Conservation (phyloP, 2,797 vertebrate species). For the Phylloscopus collybita region DNA sequence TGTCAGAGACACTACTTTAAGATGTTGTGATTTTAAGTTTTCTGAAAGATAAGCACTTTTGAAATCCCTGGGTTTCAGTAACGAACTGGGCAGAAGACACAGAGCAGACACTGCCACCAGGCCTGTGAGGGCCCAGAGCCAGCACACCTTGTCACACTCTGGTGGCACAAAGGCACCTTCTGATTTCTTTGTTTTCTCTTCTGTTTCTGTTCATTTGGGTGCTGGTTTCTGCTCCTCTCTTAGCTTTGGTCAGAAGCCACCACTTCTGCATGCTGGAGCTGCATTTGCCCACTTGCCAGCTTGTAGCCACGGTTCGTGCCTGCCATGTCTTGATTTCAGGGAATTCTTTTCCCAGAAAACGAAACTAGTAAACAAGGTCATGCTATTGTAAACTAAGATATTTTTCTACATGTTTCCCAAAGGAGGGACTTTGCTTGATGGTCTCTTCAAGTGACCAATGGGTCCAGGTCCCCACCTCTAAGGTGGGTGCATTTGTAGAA, state of each 20-base stretch:
- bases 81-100: background rate
- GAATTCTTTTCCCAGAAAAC: no score
- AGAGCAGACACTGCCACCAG: background rate
- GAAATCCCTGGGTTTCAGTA: background rate
- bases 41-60: background rate
- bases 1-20: background rate
- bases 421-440: no score
- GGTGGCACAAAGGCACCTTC: background rate
- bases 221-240: background rate
- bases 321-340: no score
- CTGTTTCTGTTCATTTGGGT: background rate
- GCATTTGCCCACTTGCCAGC: background rate
- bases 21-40: background rate
- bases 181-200: background rate
- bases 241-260: background rate
- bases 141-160: background rate
- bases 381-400: no score
- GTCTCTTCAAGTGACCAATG: no score
- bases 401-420: no score
- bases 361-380: no score
- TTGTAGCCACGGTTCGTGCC: no score
- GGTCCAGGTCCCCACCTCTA: no score
- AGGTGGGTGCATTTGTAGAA: no score
- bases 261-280: background rate
- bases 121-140: background rate